Percentiles rank a stretch among this genome's conserved stretches.
Conservation (phyloP, 2,113 vertebrate species). For the Haemorhous mexicanus region DNA sequence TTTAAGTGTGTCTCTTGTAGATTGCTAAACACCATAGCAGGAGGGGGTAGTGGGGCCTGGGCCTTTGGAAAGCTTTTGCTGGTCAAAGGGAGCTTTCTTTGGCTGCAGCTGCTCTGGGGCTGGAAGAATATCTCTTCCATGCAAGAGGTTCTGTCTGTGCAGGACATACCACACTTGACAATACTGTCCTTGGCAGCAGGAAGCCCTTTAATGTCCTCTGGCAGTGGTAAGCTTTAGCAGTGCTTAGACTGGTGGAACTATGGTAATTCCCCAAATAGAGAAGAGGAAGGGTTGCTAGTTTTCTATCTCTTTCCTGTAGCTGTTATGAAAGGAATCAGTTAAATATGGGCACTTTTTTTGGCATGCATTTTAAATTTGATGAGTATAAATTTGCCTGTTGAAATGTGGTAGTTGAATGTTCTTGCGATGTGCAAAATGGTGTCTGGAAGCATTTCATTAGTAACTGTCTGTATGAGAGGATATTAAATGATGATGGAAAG, state of each 20-base stretch:
- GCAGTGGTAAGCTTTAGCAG: not conserved
- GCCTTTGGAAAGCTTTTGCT: not conserved
- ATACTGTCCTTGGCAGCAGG: not conserved
- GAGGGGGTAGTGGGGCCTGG: not conserved
- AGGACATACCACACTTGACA: not conserved
- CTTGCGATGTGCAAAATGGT: not conserved
- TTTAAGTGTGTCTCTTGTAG: not conserved
- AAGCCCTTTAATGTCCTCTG: not conserved
- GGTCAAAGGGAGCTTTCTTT: not conserved
- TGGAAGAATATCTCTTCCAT: not conserved
- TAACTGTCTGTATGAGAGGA: not conserved
- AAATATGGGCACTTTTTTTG: not conserved
- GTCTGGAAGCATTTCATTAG: not conserved
- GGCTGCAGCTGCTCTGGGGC: not conserved
- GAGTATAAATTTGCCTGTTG: not conserved
- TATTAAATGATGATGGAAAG: not conserved
- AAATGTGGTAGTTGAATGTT: not conserved
- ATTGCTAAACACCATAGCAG: not conserved
- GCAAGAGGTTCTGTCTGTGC: not conserved
- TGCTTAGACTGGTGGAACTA: not conserved
- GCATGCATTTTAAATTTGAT: not conserved
- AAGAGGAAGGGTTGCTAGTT: not conserved
- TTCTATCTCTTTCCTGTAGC: conserved; percentile 1
- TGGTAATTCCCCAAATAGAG: not conserved
- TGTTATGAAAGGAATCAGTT: not conserved